Evolutionary conservation across 1,140 invertebrate species (phyloP).

Genomic region (Bombus terrestris): DNA sequence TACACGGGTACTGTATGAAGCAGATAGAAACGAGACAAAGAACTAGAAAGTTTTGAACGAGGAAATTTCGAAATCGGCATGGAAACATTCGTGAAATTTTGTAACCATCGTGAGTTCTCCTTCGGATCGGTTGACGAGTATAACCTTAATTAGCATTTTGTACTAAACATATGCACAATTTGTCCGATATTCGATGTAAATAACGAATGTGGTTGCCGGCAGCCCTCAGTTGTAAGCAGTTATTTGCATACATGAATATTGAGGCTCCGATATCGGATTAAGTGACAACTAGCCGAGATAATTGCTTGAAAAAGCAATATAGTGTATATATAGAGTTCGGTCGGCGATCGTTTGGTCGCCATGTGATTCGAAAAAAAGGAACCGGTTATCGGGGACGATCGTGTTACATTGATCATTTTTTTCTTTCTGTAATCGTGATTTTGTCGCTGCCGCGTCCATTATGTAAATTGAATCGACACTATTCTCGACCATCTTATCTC

Average conservation of each 20-base stretch:
- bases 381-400: constrained; percentile 27
- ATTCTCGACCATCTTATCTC: background rate
- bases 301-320: constrained; percentile 22
- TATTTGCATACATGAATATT: constrained; percentile 57
- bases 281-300: constrained; percentile 52
- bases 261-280: constrained; percentile 31
- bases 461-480: constrained; percentile 22
- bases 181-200: constrained; percentile 57
- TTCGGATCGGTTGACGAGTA: background rate
- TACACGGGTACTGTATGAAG: background rate
- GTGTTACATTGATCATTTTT: background rate
- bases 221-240: constrained; percentile 52
- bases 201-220: constrained; percentile 62
- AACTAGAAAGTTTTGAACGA: background rate
- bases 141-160: constrained; percentile 29
- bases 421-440: background rate
- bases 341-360: background rate
- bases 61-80: constrained; percentile 11
- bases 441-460: constrained; percentile 15
- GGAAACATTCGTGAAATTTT: background rate
- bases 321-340: background rate
- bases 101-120: background rate
- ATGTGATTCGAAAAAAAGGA: background rate
- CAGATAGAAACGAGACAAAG: background rate
- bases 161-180: constrained; percentile 52